Base-by-base conservation (phyloP, 2,113 vertebrate species). In the Diglossa brunneiventris region DNA sequence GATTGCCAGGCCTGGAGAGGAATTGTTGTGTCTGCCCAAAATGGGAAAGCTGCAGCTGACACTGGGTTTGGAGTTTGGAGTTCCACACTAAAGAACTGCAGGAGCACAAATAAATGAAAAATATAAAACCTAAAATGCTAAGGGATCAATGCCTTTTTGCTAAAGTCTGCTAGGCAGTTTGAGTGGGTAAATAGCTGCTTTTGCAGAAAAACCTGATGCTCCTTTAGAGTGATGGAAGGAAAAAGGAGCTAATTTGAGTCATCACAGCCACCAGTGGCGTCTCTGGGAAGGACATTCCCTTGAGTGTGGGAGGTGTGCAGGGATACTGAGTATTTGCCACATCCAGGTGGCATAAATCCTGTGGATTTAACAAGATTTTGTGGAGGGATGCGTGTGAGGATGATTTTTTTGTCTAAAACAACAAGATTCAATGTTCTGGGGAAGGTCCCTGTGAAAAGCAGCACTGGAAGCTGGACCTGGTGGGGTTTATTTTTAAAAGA, bases 91-190 rank as follows among this genome's bases (percentile, higher is more conserved):
- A n/a, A n/a, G 52, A 56, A 1, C 13, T 44, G 70, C 70, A 44
- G 70, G 39, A 21, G 0, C 7, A 0, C 31, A n/a, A 12, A 56
- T 4, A 26, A 0, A 44, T 42, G 17, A 0, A 26, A 56, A 9
- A 44, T 20, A 42, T 0, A 27, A 3, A 33, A 73, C 30, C 11
- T 42, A 2, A 42, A 73, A 44, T n/a, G 3, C 31, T 9, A 7
- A 58, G 3, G 24, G 18, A 73, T 56, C 41, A 35, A 24, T 19
- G 28, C 63, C 21, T 56, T 72, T 83, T 46, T 69, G 18, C 13
- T n/a, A 1, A 69, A 78, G 11, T 5, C 33, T 59, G 4, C 41
- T 12, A 4, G 61, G 61, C 28, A 52, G 52, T 44, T 27, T 15
- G 10, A 15, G 49, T 18, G 63, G 19, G 37, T 39, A 69, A 52